These are phyloP conservation scores for Eupristina koningsbergeri DNA, from an alignment of 1,140 invertebrate genomes.

Conservation along the genomic window DNA sequence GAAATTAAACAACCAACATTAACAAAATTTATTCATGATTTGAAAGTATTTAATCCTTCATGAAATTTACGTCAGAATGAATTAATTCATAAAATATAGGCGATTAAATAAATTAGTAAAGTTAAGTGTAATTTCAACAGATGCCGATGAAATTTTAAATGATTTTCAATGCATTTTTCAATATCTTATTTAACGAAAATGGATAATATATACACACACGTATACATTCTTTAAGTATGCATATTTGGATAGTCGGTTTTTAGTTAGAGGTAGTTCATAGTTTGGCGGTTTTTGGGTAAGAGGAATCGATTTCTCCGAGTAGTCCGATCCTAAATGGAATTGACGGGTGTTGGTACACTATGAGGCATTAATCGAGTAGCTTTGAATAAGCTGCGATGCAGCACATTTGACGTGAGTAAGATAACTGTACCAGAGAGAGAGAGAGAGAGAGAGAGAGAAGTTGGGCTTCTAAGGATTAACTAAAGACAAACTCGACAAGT, in stretches of 20 bases:
- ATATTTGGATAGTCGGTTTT: not conserved
- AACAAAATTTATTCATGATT: no score
- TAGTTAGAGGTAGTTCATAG: not conserved
- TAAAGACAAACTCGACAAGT: no score
- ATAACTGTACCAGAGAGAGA: not conserved
- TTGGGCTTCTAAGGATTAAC: no score
- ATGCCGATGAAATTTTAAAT: not conserved
- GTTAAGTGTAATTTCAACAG: not conserved
- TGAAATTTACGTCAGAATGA: no score
- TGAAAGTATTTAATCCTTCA: no score
- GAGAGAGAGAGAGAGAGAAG: not conserved
- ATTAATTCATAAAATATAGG: no score
- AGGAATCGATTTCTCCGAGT: not conserved
- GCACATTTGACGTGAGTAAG: not conserved
- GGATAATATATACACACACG: not conserved
- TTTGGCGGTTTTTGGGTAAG: not conserved
- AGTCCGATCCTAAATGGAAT: conserved; percentile 2
- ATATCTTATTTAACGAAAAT: conserved; percentile 14
- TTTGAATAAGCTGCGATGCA: not conserved
- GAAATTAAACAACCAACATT: no score
- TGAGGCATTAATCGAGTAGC: not conserved
- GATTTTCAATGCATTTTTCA: not conserved
- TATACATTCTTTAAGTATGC: not conserved
- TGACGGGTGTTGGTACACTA: not conserved
- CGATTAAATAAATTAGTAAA: no score